A percentile compares a stretch with the other conserved stretches of the same genome.
phyloP scores from a whole-genome alignment of 2,888 invertebrate species.

The Nebria salina region DNA sequence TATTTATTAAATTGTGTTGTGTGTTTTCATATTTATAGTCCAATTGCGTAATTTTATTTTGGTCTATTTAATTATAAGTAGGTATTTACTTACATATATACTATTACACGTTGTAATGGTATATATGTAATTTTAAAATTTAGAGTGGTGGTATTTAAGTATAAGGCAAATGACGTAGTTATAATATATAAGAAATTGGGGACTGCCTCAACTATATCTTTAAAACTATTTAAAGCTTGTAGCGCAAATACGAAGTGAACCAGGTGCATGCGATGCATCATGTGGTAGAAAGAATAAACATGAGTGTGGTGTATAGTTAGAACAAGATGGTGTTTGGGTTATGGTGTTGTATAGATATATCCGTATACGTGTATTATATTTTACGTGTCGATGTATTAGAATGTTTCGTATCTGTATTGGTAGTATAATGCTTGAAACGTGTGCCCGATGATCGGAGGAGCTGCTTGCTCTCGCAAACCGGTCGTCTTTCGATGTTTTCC shows the following conservation, averaged over 20 bases:
- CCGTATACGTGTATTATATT: slow-evolving; percentile 10
- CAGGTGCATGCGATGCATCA: not conserved
- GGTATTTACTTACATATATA: not conserved
- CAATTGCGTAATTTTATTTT: not conserved
- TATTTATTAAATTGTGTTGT: not conserved
- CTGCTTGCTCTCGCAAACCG: slow-evolving; percentile 11
- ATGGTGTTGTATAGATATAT: not conserved
- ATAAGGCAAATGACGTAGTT: not conserved
- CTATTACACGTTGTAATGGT: too few species aligned
- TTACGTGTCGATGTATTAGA: not conserved
- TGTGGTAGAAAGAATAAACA: not conserved
- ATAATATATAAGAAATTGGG: not conserved
- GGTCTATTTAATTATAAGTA: not conserved
- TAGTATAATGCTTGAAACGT: slow-evolving; percentile 16
- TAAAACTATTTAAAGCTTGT: not conserved
- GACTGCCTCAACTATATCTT: not conserved
- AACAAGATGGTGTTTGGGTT: slow-evolving; percentile 1
- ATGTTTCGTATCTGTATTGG: slow-evolving; percentile 4
- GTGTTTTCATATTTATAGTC: not conserved
- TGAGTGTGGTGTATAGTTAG: not conserved
- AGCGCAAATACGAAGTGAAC: not conserved
- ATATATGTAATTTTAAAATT: too few species aligned
- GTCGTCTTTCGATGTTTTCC: slow-evolving; percentile 40
- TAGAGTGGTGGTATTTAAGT: too few species aligned
- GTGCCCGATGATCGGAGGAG: slow-evolving; percentile 12